Evolutionary conservation across 2,113 vertebrate genomes (phyloP), one percentile per base, ranked within the genome.

Genomic region (Neodontobutis hainanensis): DNA sequence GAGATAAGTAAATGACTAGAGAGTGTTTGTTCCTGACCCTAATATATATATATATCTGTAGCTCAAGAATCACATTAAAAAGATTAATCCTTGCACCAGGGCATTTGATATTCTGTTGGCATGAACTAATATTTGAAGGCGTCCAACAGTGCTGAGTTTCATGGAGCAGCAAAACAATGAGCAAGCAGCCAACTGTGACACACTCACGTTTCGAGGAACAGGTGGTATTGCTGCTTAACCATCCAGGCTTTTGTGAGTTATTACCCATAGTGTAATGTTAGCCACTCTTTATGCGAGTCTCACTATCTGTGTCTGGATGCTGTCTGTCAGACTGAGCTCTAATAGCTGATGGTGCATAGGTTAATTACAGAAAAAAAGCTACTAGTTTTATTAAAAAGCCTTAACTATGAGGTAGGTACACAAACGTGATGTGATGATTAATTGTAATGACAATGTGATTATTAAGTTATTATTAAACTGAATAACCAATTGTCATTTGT

Each of bases 141-240:
- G 52, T 61, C 56, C 45, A 42, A 75, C 38, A 4, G 51, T 16
- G 52, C 61, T 52, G 27, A 27, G 74, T 84, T 78, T 81, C 81
- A 49, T 6, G 7, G 27, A 38, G 61, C 4, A 40, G 35, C 27
- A 38, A 0, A 49, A 74, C 82, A 83, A 76, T 74, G 77, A 52
- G 69, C 16, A 19, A 12, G 50, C 84, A 77, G 34, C 36, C 73
- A 11, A 61, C 75, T 75, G 75, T 83, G 80, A 82, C 80, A 27
- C 11, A 27, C 85, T 91, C 79, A 9, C 65, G 68, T 92, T 91
- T 87, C 89, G 43, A 58, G 27, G 66, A 53, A 77, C 91, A 92
- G 90, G 81, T 92, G 91, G 90, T 77, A 85, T 53, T 6, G 84
- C 78, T 6, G 81, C 52, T 55, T 34, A 8, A 47, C 75, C 75